These are phyloP conservation scores for Phenganax subtilis DNA, from an alignment of 92 coral and sea anemone genomes.

Conservation along the genomic window DNA sequence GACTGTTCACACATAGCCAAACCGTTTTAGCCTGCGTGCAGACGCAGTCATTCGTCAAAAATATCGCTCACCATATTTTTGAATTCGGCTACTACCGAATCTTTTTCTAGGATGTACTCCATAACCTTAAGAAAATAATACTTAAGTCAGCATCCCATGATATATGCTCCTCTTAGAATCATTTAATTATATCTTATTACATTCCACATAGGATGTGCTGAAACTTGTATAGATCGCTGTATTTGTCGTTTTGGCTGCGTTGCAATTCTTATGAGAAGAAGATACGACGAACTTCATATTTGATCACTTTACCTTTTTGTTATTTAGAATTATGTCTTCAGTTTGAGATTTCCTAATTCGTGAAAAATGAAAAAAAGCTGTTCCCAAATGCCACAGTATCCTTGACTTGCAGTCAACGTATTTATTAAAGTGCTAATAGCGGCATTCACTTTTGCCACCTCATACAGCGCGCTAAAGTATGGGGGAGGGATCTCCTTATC, in stretches of 20 bases:
- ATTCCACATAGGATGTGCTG: background rate
- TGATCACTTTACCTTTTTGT: slow-evolving; percentile 62
- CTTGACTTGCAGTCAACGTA: no score
- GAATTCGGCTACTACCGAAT: slow-evolving; percentile 76
- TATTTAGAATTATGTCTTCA: slow-evolving; percentile 68
- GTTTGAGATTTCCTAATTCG: slow-evolving; percentile 49
- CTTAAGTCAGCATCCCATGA: background rate
- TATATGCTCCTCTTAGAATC: background rate
- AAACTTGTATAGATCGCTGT: no score
- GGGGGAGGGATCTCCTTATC: no score
- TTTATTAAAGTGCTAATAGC: no score
- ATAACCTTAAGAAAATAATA: slow-evolving; percentile 54
- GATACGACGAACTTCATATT: background rate
- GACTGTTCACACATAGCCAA: no score
- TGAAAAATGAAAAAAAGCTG: no score
- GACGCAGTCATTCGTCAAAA: background rate
- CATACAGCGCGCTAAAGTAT: background rate
- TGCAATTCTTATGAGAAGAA: background rate
- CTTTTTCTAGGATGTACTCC: slow-evolving; percentile 75
- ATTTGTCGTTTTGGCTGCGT: no score
- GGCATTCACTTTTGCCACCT: background rate
- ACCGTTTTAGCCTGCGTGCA: background rate
- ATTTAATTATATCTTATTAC: background rate
- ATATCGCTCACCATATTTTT: slow-evolving; percentile 79
- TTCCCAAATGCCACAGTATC: no score